Evolutionary conservation across 1,140 invertebrate genomes (phyloP).

Genomic region (Penaeus japonicus): DNA sequence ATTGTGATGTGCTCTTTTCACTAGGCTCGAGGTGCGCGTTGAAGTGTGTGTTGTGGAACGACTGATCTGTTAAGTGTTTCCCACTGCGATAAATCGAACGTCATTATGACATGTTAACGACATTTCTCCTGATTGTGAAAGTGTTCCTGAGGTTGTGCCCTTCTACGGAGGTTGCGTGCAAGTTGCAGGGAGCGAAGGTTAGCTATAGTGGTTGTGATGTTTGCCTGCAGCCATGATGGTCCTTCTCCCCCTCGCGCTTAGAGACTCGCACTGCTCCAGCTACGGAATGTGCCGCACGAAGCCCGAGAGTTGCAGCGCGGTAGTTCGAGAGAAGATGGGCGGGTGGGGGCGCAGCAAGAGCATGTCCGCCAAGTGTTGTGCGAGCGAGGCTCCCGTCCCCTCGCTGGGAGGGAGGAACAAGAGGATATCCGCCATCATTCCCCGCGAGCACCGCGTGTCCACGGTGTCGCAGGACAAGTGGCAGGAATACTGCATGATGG

Average conservation of each 20-base stretch:
- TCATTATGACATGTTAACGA: too few relatives aligned
- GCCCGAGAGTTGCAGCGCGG: neutral
- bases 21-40: too few relatives aligned
- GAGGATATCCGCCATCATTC: conserved; percentile 4
- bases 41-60: too few relatives aligned
- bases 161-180: neutral
- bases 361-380: conserved; percentile 18
- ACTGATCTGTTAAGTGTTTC: too few relatives aligned
- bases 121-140: too few relatives aligned
- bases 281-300: conserved; percentile 25
- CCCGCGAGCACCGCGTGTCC: conserved; percentile 24
- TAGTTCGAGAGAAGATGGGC: conserved; percentile 4
- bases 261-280: neutral
- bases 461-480: neutral
- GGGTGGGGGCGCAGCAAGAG: conserved; percentile 1
- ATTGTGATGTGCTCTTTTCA: too few relatives aligned
- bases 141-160: neutral
- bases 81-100: too few relatives aligned
- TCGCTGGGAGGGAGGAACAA: too few relatives aligned
- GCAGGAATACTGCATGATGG: neutral
- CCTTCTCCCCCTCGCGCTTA: neutral
- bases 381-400: neutral
- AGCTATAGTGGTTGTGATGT: neutral
- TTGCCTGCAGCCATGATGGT: conserved; percentile 21
- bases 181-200: neutral